These are phyloP conservation scores for Idaea dimidiata DNA, from an alignment of 2,888 invertebrate genomes.

Conservation along the genomic window DNA sequence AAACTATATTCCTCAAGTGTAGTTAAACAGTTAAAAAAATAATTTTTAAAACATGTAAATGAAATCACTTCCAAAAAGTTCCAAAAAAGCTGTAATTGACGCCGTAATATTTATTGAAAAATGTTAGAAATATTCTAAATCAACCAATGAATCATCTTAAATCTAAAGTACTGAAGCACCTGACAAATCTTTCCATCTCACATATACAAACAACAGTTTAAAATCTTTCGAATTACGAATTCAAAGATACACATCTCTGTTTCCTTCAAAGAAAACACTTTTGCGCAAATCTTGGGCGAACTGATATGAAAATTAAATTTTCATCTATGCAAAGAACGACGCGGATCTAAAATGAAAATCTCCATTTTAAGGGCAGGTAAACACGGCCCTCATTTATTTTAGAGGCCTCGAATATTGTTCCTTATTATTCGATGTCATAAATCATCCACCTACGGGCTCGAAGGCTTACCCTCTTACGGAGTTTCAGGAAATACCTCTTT, in stretches of 20 bases:
- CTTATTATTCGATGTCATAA: conserved; percentile 60
- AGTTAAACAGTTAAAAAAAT: too few relatives aligned
- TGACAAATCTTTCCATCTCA: too few relatives aligned
- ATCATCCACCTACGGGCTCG: conserved; percentile 47
- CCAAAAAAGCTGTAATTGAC: too few relatives aligned
- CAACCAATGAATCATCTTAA: too few relatives aligned
- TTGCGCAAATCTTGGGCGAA: conserved; percentile 9
- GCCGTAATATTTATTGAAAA: too few relatives aligned
- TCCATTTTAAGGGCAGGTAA: conserved; percentile 64
- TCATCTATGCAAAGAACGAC: conserved; percentile 51
- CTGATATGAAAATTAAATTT: conserved; percentile 60
- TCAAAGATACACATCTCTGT: not conserved
- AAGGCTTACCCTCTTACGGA: conserved; percentile 26
- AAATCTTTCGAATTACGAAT: not conserved
- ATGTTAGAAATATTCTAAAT: too few relatives aligned
- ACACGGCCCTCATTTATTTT: conserved; percentile 55
- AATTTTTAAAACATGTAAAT: too few relatives aligned
- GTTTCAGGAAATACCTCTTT: conserved; percentile 14
- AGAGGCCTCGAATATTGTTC: conserved; percentile 52
- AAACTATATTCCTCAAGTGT: too few relatives aligned
- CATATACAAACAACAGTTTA: too few relatives aligned
- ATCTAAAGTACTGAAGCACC: too few relatives aligned
- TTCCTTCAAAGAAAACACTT: not conserved
- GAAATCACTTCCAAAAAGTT: too few relatives aligned
- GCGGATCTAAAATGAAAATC: conserved; percentile 65